phyloP scores from a whole-genome alignment of 2,113 vertebrate genomes.

The Felis chaus region DNA sequence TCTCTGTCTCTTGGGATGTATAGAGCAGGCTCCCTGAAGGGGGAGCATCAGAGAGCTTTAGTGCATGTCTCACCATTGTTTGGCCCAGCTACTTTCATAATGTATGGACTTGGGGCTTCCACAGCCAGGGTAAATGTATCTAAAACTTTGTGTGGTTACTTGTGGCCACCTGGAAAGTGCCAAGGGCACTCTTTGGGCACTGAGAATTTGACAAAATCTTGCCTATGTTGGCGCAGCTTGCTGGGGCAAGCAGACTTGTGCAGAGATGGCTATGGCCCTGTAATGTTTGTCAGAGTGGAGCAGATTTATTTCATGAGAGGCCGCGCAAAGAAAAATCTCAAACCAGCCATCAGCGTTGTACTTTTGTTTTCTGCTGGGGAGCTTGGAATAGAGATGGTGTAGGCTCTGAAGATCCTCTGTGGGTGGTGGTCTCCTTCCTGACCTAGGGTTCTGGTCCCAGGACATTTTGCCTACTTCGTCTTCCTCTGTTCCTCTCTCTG shows the following conservation, averaged over 20 bases:
- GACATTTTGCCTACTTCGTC: not conserved
- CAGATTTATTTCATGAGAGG: constrained; percentile 48
- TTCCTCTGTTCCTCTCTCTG: not conserved
- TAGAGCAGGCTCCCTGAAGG: not conserved
- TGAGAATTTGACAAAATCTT: constrained; percentile 28
- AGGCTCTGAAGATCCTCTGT: not conserved
- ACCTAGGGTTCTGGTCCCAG: not conserved
- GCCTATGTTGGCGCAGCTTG: constrained; percentile 5
- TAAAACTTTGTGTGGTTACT: constrained; percentile 38
- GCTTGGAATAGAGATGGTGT: not conserved
- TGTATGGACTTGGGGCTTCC: not conserved
- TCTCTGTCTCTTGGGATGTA: not conserved
- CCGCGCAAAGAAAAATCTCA: constrained; percentile 5
- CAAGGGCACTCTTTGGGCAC: not conserved
- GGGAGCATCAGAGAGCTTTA: not conserved
- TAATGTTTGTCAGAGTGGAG: constrained; percentile 39
- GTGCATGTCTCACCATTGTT: not conserved
- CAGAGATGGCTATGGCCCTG: not conserved
- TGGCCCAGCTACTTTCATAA: not conserved
- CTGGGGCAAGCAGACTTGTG: not conserved
- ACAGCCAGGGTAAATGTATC: not conserved
- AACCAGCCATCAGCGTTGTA: not conserved
- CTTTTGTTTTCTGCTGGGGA: not conserved
- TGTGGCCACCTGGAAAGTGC: not conserved
- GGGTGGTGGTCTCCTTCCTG: not conserved